Evolutionary conservation across 2,888 invertebrate genomes (phyloP).

Genomic region (Epinotia nisella): DNA sequence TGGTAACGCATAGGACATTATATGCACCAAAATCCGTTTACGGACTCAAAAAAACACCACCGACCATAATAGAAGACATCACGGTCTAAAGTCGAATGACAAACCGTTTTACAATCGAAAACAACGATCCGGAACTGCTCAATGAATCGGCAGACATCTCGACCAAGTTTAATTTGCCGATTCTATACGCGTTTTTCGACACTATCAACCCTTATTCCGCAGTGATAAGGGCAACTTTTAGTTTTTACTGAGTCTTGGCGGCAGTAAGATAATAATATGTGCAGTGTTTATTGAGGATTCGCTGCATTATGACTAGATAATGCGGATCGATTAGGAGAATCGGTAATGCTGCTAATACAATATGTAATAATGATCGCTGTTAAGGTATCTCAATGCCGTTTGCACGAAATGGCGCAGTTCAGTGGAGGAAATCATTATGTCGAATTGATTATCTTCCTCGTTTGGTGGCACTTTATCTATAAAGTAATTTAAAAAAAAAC

Average conservation of each 20-base stretch:
- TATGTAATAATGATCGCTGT: constrained; percentile 28
- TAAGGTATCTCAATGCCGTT: background rate
- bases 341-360: constrained; percentile 27
- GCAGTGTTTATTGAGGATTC: constrained; percentile 37
- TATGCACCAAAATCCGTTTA: constrained; percentile 3
- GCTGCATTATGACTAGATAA: constrained; percentile 41
- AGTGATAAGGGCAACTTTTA: background rate
- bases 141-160: constrained; percentile 41
- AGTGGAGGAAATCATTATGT: background rate
- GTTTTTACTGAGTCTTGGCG: background rate
- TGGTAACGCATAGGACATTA: constrained; percentile 42
- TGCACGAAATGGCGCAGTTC: background rate
- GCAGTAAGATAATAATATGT: background rate
- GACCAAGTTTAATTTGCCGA: constrained; percentile 31
- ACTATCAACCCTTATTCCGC: constrained; percentile 3
- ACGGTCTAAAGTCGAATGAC: background rate
- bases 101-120: constrained; percentile 22
- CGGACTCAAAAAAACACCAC: background rate
- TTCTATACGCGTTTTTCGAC: constrained; percentile 2
- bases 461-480: too few relatives aligned
- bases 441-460: too few relatives aligned
- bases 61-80: background rate
- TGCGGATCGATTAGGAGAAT: constrained; percentile 35
- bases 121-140: constrained; percentile 37
- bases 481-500: too few relatives aligned